Percentiles rank a stretch among this genome's conserved stretches.
Evolutionary conservation across 1,140 invertebrate species (phyloP).

Genomic region (Chrysomallon squamiferum): DNA sequence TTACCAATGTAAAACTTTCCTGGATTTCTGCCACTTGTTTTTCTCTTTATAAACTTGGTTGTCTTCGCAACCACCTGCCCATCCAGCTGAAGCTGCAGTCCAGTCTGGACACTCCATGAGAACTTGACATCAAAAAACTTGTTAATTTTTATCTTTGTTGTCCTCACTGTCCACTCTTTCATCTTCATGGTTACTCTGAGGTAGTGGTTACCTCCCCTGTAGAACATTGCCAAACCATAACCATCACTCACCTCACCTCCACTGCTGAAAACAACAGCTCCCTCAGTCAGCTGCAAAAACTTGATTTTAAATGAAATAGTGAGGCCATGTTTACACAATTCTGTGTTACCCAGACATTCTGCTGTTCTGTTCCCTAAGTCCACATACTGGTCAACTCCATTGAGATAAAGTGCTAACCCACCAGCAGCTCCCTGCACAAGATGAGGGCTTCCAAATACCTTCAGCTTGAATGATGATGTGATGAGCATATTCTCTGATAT

Average conservation of each 20-base stretch:
- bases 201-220: conserved; percentile 21
- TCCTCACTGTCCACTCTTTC: conserved; percentile 36
- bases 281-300: conserved; percentile 17
- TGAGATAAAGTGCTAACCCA: conserved; percentile 29
- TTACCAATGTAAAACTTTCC: conserved; percentile 18
- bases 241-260: conserved; percentile 22
- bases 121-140: conserved; percentile 28
- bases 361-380: not conserved
- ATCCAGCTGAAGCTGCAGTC: conserved; percentile 20
- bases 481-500: conserved; percentile 21
- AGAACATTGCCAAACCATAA: conserved; percentile 37
- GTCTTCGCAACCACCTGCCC: conserved; percentile 8
- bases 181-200: conserved; percentile 34
- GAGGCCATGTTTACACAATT: conserved; percentile 30
- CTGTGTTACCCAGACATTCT: conserved; percentile 28
- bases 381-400: conserved; percentile 35
- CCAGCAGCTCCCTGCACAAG: conserved; percentile 22
- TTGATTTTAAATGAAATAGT: conserved; percentile 32
- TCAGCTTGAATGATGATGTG: conserved; percentile 17
- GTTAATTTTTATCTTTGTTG: conserved; percentile 10
- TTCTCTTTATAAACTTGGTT: conserved; percentile 9
- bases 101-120: conserved; percentile 40
- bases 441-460: conserved; percentile 12
- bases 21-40: not conserved
- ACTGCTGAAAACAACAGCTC: conserved; percentile 25